These are phyloP conservation scores for Papilio demoleus DNA, from an alignment of 2,888 invertebrate genomes.

Conservation along the genomic window DNA sequence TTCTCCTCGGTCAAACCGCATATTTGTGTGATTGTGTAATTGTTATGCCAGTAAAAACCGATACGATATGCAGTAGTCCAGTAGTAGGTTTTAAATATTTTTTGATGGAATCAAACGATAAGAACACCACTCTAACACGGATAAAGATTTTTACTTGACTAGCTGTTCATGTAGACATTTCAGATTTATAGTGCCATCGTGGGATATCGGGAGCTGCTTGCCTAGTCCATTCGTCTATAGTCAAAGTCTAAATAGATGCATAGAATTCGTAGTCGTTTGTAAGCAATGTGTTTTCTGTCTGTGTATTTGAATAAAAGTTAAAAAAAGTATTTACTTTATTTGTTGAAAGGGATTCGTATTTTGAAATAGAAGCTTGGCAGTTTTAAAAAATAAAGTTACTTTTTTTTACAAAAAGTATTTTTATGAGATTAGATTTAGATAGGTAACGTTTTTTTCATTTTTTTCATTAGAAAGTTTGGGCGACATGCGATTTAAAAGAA, in stretches of 20 bases:
- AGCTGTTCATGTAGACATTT: too few species aligned
- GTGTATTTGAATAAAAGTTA: conserved; percentile 19
- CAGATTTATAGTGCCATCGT: too few species aligned
- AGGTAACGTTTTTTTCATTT: not conserved
- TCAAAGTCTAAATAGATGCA: conserved; percentile 14
- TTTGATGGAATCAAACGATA: too few species aligned
- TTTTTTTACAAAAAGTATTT: not conserved
- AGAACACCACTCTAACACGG: too few species aligned
- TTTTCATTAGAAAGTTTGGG: not conserved
- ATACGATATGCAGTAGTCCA: too few species aligned
- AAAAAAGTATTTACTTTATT: conserved; percentile 12
- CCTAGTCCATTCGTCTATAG: not conserved
- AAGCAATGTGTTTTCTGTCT: conserved; percentile 22
- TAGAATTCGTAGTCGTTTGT: conserved; percentile 24
- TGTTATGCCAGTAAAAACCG: too few species aligned
- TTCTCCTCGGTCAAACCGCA: not conserved
- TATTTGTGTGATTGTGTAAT: too few species aligned
- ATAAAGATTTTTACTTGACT: too few species aligned
- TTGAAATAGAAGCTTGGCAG: not conserved
- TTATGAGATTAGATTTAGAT: not conserved
- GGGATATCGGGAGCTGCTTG: too few species aligned
- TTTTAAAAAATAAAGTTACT: not conserved
- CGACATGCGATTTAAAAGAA: not conserved
- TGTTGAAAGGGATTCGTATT: not conserved
- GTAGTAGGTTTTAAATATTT: too few species aligned